Percentiles rank a stretch among this genome's conserved stretches.
phyloP scores from a whole-genome alignment of 2,797 vertebrate species.

The Pseudochirops cupreus region DNA sequence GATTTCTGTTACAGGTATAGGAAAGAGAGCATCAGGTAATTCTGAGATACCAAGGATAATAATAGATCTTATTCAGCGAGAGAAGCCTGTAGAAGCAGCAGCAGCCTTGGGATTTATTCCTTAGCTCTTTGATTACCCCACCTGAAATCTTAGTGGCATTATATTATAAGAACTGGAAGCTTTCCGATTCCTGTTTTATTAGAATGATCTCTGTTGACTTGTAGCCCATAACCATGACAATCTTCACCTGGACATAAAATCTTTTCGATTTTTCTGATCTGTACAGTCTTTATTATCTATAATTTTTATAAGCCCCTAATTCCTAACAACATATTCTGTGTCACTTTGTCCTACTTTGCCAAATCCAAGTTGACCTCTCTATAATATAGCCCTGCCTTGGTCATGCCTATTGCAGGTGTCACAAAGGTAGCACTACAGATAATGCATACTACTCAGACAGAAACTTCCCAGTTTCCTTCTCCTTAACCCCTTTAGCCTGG shows the following conservation, averaged over 20 bases:
- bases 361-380: neutral
- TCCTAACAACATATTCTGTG: slow-evolving; percentile 1
- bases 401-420: neutral
- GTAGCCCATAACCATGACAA: neutral
- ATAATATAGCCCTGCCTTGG: neutral
- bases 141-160: neutral
- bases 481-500: neutral
- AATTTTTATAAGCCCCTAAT: neutral
- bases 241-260: neutral
- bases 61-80: slow-evolving; percentile 13
- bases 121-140: neutral
- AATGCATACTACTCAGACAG: neutral
- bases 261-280: neutral
- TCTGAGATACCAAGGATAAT: neutral
- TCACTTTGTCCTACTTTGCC: neutral
- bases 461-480: neutral
- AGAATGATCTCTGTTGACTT: neutral
- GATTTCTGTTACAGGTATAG: neutral
- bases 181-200: neutral
- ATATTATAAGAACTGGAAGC: neutral
- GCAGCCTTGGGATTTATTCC: neutral
- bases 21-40: neutral
- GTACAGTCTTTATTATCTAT: neutral
- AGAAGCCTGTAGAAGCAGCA: neutral
- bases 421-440: neutral